These are phyloP conservation scores for Anisognathus igniventris DNA, from an alignment of 2,797 vertebrate genomes.

Conservation along the genomic window DNA sequence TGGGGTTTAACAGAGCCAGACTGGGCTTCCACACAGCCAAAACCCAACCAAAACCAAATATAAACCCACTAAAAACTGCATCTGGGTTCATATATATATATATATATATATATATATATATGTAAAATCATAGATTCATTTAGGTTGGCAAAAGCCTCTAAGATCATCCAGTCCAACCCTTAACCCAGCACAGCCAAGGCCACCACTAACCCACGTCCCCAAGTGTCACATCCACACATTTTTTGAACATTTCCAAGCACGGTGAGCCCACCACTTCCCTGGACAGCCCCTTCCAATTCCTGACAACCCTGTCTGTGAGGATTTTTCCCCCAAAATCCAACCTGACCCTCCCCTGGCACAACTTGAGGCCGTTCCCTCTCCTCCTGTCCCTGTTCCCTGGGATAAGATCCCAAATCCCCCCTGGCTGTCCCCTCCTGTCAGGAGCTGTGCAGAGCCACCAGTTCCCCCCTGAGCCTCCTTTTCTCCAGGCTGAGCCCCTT, in stretches of 20 bases:
- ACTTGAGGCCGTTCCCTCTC: not conserved
- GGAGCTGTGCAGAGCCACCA: not conserved
- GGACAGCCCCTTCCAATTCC: too few species aligned
- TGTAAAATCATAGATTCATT: not conserved
- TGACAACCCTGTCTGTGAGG: rapidly evolving
- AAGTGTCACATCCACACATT: rapidly evolving
- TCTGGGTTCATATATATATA: not conserved
- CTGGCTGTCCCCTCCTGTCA: not conserved
- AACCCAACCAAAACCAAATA: not conserved
- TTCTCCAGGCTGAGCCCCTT: not conserved
- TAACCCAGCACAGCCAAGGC: not conserved
- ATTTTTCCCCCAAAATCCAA: rapidly evolving
- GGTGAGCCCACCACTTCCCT: not conserved
- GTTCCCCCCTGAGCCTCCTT: not conserved
- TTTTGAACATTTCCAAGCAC: not conserved
- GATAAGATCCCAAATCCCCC: rapidly evolving
- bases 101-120: rapidly evolving
- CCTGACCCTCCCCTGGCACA: rapidly evolving
- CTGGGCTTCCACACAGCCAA: not conserved
- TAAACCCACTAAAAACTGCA: rapidly evolving
- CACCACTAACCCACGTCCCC: rapidly evolving
- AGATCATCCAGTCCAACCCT: too few species aligned
- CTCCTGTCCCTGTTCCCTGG: not conserved
- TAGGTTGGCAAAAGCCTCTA: not conserved
- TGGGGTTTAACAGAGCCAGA: not conserved